Percentiles rank a stretch among this genome's conserved stretches.
These are phyloP conservation scores for Andrena camellia DNA, from an alignment of 2,888 invertebrate species.

Conservation along the genomic window DNA sequence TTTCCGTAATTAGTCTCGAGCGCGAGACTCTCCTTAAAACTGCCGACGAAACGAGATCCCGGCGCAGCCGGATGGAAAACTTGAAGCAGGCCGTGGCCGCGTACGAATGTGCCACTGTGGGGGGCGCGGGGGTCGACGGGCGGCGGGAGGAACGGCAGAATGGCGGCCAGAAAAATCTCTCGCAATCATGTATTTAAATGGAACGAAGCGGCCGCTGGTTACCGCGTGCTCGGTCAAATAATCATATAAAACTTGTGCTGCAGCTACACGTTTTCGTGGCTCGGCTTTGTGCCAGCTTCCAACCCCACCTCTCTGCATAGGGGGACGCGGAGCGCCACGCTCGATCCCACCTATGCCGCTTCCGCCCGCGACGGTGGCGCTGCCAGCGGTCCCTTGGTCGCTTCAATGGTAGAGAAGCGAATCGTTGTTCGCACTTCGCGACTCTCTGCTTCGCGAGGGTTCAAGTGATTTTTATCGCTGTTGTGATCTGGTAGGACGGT, in stretches of 20 bases:
- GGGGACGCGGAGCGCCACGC: too few species aligned
- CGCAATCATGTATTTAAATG: conserved; percentile 68
- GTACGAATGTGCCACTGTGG: conserved; percentile 2
- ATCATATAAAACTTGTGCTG: conserved; percentile 61
- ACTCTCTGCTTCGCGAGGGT: too few species aligned
- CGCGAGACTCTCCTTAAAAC: conserved; percentile 46
- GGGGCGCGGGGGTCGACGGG: too few species aligned
- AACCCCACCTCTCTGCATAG: neutral
- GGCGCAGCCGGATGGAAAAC: conserved; percentile 50
- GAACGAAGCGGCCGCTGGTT: conserved; percentile 55
- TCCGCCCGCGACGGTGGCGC: too few species aligned
- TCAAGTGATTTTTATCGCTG: too few species aligned
- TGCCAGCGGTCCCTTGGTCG: too few species aligned
- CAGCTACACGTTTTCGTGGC: conserved; percentile 20
- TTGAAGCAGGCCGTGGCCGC: conserved; percentile 31
- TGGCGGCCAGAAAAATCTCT: conserved; percentile 50
- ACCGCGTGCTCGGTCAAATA: conserved; percentile 61
- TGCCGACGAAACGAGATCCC: conserved; percentile 46
- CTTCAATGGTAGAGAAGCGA: too few species aligned
- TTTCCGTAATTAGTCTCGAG: conserved; percentile 61
- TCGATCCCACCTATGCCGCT: too few species aligned
- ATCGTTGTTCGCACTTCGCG: too few species aligned
- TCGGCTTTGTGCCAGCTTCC: conserved; percentile 51
- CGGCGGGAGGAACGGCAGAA: neutral
- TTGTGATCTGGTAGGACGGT: too few species aligned